Evolutionary conservation across 2,888 invertebrate genomes (phyloP), one percentile per base, ranked within the genome.

Genomic region (Disparrhopalites patrizii): DNA sequence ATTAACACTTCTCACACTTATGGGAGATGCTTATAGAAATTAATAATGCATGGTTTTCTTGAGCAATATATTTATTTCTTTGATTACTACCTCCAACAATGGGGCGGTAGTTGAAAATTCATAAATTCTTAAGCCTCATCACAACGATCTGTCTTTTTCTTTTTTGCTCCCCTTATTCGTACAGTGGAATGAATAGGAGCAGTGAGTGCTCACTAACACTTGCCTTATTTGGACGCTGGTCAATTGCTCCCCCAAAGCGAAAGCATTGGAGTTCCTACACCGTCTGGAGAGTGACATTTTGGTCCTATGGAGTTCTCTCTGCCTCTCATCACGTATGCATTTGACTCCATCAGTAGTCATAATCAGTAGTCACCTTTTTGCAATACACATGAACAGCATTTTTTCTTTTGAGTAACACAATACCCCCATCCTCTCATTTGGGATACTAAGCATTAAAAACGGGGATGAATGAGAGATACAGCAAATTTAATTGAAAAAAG

Each of bases 101-200:
- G n/a, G 43, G 20, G n/a, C 20, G 43, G n/a, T 36, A 18, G 43
- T 20, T 33, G 33, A 55, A 28, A 20, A 55, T 55, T 55, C 54
- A 55, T 55, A 55, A 55, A 55, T 55, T 55, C 20, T 31, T 2
- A 1, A n/a, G 31, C 31, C 33, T 55, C 54, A 31, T 20, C 54
- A 55, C 31, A n/a, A 18, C 54, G 31, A 55, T 55, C 31, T 52
- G 31, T 55, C 27, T 47, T 7, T 51, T 20, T 13, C 43, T 43
- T 20, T 47, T n/a, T 47, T 25, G 23, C 47, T 23, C 47, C 23
- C 47, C 47, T 47, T 47, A 23, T 23, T 47, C 25, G 47, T n/a
- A n/a, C n/a, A n/a, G 47, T 20, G 23, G 20, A 47, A 47, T 47
- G 47, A 47, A 47, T 47, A 23, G 25, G 47, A 47, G 20, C 47